Percentiles rank a stretch among this genome's conserved stretches.
Evolutionary conservation across 2,888 invertebrate species (phyloP).

Genomic region (Ernsta delagoae): DNA sequence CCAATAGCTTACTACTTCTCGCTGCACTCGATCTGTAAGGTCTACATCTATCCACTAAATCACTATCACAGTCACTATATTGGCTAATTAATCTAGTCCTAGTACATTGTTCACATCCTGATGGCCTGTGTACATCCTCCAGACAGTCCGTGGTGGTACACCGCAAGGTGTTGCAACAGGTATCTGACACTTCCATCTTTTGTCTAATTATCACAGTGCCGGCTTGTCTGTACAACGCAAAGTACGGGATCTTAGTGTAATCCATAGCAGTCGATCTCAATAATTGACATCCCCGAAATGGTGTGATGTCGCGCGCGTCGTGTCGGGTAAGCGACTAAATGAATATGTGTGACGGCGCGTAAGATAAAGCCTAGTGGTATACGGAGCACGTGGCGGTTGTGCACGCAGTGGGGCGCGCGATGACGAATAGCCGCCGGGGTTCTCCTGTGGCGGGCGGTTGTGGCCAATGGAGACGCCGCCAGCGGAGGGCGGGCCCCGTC

Average conservation of each 20-base stretch:
- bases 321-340: slow-evolving; percentile 80
- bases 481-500: slow-evolving; percentile 58
- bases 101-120: slow-evolving; percentile 73
- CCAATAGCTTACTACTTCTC: slow-evolving; percentile 73
- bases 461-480: slow-evolving; percentile 63
- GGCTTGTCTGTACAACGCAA: slow-evolving; percentile 67
- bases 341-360: slow-evolving; percentile 71
- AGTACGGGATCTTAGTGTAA: slow-evolving; percentile 69
- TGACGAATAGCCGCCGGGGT: slow-evolving; percentile 66
- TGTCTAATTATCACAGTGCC: slow-evolving; percentile 74
- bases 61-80: slow-evolving; percentile 82
- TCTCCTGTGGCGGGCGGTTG: slow-evolving; percentile 51
- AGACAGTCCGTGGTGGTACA: slow-evolving; percentile 51
- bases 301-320: slow-evolving; percentile 73
- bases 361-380: slow-evolving; percentile 73
- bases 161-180: slow-evolving; percentile 51
- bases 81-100: slow-evolving; percentile 75
- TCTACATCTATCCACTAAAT: slow-evolving; percentile 66
- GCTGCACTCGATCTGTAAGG: slow-evolving; percentile 68
- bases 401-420: slow-evolving; percentile 62
- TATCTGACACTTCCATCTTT: slow-evolving; percentile 64
- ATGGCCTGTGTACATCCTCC: slow-evolving; percentile 54
- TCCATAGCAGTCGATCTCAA: slow-evolving; percentile 73
- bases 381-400: slow-evolving; percentile 57
- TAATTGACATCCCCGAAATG: slow-evolving; percentile 73